Percentiles rank a stretch among this genome's conserved stretches.
These are phyloP conservation scores for Ichneumoninae sp. DNA, from an alignment of 2,888 invertebrate species.

Conservation along the genomic window DNA sequence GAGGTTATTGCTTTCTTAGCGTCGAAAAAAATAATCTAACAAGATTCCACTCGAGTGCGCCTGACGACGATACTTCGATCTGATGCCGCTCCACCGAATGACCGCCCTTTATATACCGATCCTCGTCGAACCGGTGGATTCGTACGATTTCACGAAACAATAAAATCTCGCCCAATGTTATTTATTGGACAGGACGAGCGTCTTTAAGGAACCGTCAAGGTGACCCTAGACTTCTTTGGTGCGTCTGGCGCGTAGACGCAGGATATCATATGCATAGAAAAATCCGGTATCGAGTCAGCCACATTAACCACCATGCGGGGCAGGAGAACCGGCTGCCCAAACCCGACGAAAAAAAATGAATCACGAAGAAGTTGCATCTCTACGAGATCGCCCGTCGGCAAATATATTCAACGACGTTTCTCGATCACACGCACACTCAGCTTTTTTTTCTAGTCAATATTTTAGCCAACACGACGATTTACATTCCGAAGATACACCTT, in stretches of 20 bases:
- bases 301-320: background rate
- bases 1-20: background rate
- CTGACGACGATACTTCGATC: conserved; percentile 21
- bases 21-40: background rate
- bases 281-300: conserved; percentile 31
- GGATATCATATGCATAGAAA: background rate
- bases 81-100: conserved; percentile 21
- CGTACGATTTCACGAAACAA: conserved; percentile 21
- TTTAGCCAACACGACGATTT: background rate
- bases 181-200: conserved; percentile 22
- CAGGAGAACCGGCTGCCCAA: conserved; percentile 8
- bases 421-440: background rate
- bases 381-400: conserved; percentile 12
- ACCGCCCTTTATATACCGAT: conserved; percentile 31
- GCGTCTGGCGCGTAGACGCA: background rate
- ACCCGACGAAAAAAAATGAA: background rate
- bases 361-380: conserved; percentile 10
- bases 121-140: background rate
- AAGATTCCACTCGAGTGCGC: background rate
- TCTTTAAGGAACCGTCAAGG: conserved; percentile 8
- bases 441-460: background rate
- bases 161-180: background rate
- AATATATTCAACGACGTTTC: background rate
- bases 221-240: conserved; percentile 23
- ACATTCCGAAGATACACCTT: background rate